A percentile compares a stretch with the other conserved stretches of the same genome.
Evolutionary conservation across 2,113 vertebrate species (phyloP).

Genomic region (Toxotes chatareus): DNA sequence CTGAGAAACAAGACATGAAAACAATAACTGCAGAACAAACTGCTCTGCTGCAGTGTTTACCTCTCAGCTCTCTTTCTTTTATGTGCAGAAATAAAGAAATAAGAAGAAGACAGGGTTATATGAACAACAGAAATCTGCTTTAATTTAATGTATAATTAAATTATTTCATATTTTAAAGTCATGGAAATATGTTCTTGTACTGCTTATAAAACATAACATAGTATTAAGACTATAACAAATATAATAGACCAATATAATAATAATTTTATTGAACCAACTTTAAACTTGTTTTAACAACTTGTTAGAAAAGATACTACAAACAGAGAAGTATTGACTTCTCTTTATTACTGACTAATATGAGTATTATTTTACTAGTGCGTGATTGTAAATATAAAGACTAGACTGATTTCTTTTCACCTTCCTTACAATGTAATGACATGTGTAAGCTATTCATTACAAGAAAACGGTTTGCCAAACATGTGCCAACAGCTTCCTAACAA

Average conservation of each 20-base stretch:
- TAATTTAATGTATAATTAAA: conserved; percentile 18
- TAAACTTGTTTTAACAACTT: background rate
- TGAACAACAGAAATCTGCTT: background rate
- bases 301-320: background rate
- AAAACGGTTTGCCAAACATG: conserved; percentile 80
- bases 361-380: conserved; percentile 17
- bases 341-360: background rate
- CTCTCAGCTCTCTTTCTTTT: conserved; percentile 27
- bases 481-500: conserved; percentile 79
- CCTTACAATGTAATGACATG: conserved; percentile 55
- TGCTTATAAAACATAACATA: background rate
- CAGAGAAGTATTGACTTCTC: background rate
- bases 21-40: conserved; percentile 54
- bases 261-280: background rate
- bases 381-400: conserved; percentile 20
- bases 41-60: conserved; percentile 42
- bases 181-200: background rate
- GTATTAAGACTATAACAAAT: background rate
- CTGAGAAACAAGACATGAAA: conserved; percentile 56
- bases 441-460: conserved; percentile 76
- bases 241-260: background rate
- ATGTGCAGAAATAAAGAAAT: conserved; percentile 27
- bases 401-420: conserved; percentile 29
- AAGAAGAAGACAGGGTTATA: background rate
- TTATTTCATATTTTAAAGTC: background rate